Conservation (phyloP, 2,888 invertebrate genomes). For the Lasioglossum zephyrum region DNA sequence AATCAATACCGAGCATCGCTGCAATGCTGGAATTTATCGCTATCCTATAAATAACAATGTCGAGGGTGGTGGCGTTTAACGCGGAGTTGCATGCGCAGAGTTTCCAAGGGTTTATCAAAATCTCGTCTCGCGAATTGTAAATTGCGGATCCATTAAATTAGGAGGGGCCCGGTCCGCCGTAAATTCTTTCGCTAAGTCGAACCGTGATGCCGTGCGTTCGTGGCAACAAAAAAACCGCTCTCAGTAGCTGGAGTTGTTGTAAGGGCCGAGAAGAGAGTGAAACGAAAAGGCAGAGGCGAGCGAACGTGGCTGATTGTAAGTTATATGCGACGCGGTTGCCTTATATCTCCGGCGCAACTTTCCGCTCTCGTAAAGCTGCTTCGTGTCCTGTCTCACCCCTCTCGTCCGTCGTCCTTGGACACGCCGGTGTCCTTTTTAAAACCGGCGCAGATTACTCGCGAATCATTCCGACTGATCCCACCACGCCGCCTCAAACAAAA, state of each 20-base stretch:
- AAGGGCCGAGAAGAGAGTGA: slow-evolving; percentile 65
- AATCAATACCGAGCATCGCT: slow-evolving; percentile 12
- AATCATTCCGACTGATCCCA: slow-evolving; percentile 60
- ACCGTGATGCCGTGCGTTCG: slow-evolving; percentile 66
- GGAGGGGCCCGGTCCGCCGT: slow-evolving; percentile 47
- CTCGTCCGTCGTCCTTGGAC: slow-evolving; percentile 51
- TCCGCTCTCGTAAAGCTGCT: slow-evolving; percentile 83
- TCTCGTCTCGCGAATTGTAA: slow-evolving; percentile 50
- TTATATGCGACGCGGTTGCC: slow-evolving; percentile 83
- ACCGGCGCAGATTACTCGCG: slow-evolving; percentile 57
- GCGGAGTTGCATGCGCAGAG: background rate
- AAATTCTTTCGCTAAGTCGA: slow-evolving; percentile 69
- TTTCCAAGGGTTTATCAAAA: slow-evolving; percentile 53
- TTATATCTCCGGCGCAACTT: slow-evolving; percentile 83
- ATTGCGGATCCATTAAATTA: slow-evolving; percentile 57
- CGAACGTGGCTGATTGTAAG: slow-evolving; percentile 83
- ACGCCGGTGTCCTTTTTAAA: slow-evolving; percentile 65
- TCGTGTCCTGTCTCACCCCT: slow-evolving; percentile 65
- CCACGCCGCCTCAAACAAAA: slow-evolving; percentile 44
- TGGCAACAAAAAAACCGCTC: slow-evolving; percentile 69
- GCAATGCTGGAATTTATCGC: background rate
- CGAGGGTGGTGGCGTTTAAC: background rate
- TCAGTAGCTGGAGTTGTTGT: slow-evolving; percentile 61
- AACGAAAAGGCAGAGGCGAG: slow-evolving; percentile 72
- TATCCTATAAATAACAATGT: background rate